phyloP scores from a whole-genome alignment of 2,797 vertebrate genomes.

The Halcyon chelicuti region DNA sequence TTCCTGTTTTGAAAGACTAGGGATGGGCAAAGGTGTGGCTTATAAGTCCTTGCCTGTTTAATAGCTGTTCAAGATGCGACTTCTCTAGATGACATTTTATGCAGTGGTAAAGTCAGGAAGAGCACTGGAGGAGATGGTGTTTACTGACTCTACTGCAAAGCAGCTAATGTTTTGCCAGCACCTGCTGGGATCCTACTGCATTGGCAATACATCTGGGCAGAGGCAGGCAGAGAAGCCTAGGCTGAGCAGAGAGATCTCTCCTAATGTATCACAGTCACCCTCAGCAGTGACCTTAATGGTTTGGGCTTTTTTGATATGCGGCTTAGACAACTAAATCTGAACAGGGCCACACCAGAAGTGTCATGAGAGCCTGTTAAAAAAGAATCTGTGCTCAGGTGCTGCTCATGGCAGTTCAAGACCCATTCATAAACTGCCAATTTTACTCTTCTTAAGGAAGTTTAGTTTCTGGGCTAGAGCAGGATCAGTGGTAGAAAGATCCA shows the following conservation, averaged over 20 bases:
- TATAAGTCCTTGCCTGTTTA: neutral
- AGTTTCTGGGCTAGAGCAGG: neutral
- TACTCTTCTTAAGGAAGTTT: neutral
- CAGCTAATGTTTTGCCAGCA: neutral
- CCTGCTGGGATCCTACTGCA: neutral
- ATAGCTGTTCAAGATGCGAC: neutral
- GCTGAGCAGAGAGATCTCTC: neutral
- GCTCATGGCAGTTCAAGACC: neutral
- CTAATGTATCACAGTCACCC: neutral
- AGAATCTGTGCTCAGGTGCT: neutral
- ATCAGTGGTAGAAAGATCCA: neutral
- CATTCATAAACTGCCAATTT: neutral
- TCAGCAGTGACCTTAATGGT: neutral
- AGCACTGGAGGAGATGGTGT: neutral
- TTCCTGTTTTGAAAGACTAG: neutral
- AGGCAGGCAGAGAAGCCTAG: neutral
- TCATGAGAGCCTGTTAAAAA: neutral
- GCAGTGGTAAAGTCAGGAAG: neutral
- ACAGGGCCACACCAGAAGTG: neutral
- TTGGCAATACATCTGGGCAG: neutral
- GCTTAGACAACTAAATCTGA: neutral
- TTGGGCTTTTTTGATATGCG: neutral
- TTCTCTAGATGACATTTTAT: neutral
- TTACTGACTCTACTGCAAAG: neutral
- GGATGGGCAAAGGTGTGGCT: neutral